Conservation (phyloP, 2,888 invertebrate genomes). For the Amblyjoppa fuscipennis region DNA sequence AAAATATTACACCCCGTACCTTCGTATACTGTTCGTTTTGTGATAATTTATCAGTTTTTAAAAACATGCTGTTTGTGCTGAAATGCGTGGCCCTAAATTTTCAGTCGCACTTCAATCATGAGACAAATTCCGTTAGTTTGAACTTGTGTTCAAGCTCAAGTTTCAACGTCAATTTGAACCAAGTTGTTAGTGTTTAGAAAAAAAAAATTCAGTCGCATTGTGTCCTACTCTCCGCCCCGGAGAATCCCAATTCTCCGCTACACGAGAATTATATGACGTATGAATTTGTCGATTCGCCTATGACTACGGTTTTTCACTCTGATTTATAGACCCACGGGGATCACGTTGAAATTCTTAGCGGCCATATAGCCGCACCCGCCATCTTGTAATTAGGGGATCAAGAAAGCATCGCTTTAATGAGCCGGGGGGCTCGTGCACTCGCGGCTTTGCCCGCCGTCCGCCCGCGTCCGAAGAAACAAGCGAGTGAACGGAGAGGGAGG, state of each 20-base stretch:
- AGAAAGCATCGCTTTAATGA: constrained; percentile 83
- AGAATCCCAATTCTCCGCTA: not conserved
- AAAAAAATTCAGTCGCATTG: constrained; percentile 8
- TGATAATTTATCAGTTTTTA: not conserved
- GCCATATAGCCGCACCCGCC: constrained; percentile 82
- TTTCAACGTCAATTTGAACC: not conserved
- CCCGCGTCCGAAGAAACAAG: constrained; percentile 37
- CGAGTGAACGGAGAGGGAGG: constrained; percentile 16
- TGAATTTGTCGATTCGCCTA: not conserved
- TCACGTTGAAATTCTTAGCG: constrained; percentile 66
- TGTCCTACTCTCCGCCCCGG: not conserved
- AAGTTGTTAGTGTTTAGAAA: not conserved
- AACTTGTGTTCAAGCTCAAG: not conserved
- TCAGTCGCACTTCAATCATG: not conserved
- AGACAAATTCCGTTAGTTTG: no score
- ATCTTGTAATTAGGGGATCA: constrained; percentile 84
- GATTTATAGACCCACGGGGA: constrained; percentile 31
- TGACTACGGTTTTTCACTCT: constrained; percentile 13
- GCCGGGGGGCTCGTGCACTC: constrained; percentile 74
- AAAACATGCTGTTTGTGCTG: not conserved
- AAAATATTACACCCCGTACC: no score
- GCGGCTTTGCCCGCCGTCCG: constrained; percentile 31
- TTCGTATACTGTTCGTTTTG: not conserved
- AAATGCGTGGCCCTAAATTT: not conserved
- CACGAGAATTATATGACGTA: not conserved